Conservation (phyloP, 2,888 invertebrate species). For the Luffia ferchaultella region DNA sequence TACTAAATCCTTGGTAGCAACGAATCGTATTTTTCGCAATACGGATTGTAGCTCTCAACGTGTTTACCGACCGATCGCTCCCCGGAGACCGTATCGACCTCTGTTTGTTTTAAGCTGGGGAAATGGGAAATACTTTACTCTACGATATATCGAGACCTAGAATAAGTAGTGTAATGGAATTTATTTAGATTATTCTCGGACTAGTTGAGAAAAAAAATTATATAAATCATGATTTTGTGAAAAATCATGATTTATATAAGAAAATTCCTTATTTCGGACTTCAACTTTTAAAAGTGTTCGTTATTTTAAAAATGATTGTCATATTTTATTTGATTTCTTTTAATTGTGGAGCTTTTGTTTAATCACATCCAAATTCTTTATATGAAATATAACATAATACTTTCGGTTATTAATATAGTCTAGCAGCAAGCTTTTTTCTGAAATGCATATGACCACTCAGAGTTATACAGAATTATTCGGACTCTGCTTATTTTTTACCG, state of each 20-base stretch:
- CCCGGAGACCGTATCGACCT: not conserved
- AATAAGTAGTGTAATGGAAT: not conserved
- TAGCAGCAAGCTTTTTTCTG: not conserved
- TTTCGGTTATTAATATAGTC: not conserved
- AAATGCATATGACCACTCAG: not conserved
- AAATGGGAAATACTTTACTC: not conserved
- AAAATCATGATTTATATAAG: not conserved
- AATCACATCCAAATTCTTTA: not conserved
- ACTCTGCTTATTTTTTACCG: not conserved
- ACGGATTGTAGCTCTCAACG: not conserved
- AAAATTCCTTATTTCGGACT: not conserved
- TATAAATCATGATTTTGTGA: not conserved
- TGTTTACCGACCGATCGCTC: not conserved
- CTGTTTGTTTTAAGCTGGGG: not conserved
- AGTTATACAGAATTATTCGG: no score
- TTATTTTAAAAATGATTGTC: not conserved
- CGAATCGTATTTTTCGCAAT: not conserved
- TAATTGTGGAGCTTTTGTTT: not conserved
- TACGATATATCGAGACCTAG: not conserved
- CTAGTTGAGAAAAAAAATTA: not conserved
- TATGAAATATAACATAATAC: not conserved
- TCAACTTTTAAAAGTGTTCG: not conserved
- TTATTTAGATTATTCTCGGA: not conserved
- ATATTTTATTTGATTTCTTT: not conserved
- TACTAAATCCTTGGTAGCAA: no score